These are phyloP conservation scores for Theropithecus gelada DNA, from an alignment of 2,113 vertebrate genomes.

Conservation along the genomic window DNA sequence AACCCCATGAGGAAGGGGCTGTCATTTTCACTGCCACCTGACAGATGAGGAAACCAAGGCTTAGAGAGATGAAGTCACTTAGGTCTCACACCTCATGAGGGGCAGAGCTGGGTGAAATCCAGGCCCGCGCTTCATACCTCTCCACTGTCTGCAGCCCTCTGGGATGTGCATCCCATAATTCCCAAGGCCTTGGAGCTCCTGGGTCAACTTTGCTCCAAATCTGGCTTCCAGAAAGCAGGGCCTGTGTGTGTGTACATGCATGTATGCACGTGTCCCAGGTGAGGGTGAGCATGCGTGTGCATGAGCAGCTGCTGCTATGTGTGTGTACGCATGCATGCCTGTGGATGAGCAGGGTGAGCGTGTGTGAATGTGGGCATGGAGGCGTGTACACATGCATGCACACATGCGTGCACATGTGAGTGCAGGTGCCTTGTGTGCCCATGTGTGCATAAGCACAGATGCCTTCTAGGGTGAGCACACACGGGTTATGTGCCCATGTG, in stretches of 20 bases:
- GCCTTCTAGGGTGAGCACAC: no score
- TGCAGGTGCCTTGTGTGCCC: background rate
- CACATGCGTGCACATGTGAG: fast-evolving
- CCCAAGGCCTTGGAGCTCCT: background rate
- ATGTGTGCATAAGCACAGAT: fast-evolving
- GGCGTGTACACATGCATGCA: background rate
- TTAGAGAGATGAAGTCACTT: background rate
- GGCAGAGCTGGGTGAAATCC: background rate
- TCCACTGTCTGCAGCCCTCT: fast-evolving
- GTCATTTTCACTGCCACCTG: background rate
- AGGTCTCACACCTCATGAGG: background rate
- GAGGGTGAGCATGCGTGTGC: fast-evolving
- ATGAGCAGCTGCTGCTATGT: no score
- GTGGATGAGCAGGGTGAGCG: fast-evolving
- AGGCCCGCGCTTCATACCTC: fast-evolving
- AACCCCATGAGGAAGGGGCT: background rate
- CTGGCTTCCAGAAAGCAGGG: background rate
- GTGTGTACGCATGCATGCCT: fast-evolving
- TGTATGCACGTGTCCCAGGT: fast-evolving
- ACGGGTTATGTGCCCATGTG: background rate
- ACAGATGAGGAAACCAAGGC: background rate
- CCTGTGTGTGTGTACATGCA: fast-evolving
- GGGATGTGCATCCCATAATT: fast-evolving
- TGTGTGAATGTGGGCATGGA: no score
- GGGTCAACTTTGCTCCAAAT: background rate